Base-by-base conservation (phyloP, 2,888 invertebrate species). In the Scrobipalpa costella region DNA sequence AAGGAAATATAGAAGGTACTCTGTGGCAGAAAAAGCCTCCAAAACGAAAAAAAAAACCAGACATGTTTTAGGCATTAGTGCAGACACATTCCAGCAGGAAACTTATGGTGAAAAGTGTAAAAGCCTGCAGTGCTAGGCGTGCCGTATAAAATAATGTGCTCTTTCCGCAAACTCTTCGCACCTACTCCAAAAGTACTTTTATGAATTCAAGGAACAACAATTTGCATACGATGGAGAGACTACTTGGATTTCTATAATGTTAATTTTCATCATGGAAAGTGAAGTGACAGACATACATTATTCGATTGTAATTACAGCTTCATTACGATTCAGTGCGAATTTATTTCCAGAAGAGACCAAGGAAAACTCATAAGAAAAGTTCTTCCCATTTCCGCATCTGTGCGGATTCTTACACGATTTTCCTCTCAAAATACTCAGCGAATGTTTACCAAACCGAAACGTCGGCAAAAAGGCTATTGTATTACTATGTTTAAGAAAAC, bases 401-500 rank as follows among this genome's bases (percentile, higher is more conserved):
- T 19, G 19, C 19, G 19, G 50, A 50, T 50, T 50, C 8, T 50
- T 19, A 50, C 17, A 50, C 50, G 21, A 21, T 50, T 50, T 21
- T 50, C 21, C 50, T 50, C 21, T 50, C 50, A 50, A 19, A 50
- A n/a, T 27, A 52, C 52, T 27, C 52, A 21, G 1, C 9, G 33
- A 55, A 55, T 57, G 57, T 36, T 36, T 57, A 57, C 34, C 57
- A 34, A 34, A 36, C 57, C 9, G 36, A 36, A 36, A 57, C 36
- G 19, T 17, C 8, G 15, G 36, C 36, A 36, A 36, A 36, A 17
- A 57, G 17, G 36, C 36, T 36, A 57, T 57, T 57, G 36, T 57
- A 36, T 57, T 57, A 57, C 34, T 34, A 57, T 57, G 57, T 57
- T 57, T 57, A 15, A 36, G 21, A 36, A 17, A 57, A 57, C 57